Conservation (phyloP, 1,140 invertebrate genomes). For the Homalodisca vitripennis region DNA sequence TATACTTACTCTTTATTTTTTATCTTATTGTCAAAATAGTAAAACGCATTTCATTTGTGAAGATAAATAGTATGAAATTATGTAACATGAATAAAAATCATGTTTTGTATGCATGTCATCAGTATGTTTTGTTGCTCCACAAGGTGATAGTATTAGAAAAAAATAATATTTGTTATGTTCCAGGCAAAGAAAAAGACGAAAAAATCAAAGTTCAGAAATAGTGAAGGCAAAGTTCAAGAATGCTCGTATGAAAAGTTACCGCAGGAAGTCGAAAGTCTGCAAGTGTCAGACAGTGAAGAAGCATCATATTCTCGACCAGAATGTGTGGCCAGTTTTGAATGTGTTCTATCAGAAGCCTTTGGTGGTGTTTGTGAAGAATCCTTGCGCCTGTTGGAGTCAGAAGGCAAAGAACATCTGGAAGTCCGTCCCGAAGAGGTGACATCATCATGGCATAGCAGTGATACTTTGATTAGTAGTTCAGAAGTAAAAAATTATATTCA, state of each 20-base stretch:
- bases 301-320: constrained; percentile 7
- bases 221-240: constrained; percentile 20
- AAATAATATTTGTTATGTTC: constrained; percentile 17
- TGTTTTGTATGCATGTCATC: no score
- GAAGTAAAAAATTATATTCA: constrained; percentile 12
- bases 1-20: no score
- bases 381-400: background rate
- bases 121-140: no score
- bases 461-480: background rate
- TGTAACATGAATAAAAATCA: no score
- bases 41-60: no score
- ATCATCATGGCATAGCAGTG: background rate
- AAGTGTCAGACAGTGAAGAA: constrained; percentile 21
- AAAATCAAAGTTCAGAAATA: constrained; percentile 24
- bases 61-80: no score
- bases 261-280: constrained; percentile 22
- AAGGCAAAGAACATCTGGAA: constrained; percentile 15
- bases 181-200: constrained; percentile 30
- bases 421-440: background rate
- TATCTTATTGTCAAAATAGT: no score
- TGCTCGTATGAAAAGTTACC: constrained; percentile 6
- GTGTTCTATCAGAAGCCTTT: constrained; percentile 33
- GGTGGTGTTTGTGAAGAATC: constrained; percentile 23
- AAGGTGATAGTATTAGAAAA: no score
- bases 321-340: constrained; percentile 28